Conservation (phyloP, 2,113 vertebrate species). For the Hydrochoerus hydrochaeris region DNA sequence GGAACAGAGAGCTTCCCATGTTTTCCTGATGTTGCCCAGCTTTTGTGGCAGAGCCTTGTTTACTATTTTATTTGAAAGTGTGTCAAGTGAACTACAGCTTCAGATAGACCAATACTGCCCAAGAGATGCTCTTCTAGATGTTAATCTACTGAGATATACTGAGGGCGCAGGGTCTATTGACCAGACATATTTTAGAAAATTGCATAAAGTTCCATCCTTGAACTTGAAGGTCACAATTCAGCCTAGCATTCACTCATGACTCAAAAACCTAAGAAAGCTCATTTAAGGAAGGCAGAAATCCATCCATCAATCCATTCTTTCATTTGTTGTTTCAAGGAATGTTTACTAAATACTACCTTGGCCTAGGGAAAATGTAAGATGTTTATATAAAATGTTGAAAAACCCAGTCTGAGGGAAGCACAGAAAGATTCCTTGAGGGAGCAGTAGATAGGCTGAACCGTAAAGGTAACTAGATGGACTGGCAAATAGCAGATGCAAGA, state of each 20-base stretch:
- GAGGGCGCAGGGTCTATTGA: neutral
- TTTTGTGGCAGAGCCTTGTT: neutral
- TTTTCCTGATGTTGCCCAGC: neutral
- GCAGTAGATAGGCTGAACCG: neutral
- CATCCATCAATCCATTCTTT: neutral
- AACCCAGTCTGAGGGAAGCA: neutral
- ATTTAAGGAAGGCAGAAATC: slow-evolving; percentile 7
- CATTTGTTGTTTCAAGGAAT: neutral
- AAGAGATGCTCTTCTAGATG: neutral
- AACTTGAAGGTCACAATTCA: neutral
- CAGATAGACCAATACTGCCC: neutral
- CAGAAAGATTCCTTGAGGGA: neutral
- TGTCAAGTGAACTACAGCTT: neutral
- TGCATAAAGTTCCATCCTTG: neutral
- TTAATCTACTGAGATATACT: neutral
- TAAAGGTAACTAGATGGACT: neutral
- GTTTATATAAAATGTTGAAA: neutral
- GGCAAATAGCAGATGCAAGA: neutral
- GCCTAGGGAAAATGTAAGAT: neutral
- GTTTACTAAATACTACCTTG: neutral
- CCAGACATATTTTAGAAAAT: slow-evolving; percentile 30
- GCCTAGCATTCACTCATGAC: neutral
- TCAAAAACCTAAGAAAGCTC: neutral
- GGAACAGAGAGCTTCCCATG: neutral
- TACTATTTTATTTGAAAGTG: neutral